A percentile compares a stretch with the other conserved stretches of the same genome.
Evolutionary conservation across 2,888 invertebrate genomes (phyloP).

Genomic region (Blastobasis lacticolella): DNA sequence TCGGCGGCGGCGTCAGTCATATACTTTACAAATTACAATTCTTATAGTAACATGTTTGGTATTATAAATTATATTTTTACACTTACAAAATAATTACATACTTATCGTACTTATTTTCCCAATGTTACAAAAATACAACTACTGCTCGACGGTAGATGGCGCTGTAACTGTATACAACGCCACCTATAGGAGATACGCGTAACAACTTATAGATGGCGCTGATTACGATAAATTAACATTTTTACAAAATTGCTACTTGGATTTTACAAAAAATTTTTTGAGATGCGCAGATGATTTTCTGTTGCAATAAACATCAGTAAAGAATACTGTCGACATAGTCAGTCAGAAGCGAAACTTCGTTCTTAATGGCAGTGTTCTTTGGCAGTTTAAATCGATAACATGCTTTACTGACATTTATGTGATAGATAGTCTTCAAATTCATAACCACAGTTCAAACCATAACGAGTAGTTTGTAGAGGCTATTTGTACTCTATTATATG

Average conservation of each 20-base stretch:
- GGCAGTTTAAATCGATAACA: slow-evolving; percentile 15
- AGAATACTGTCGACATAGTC: too few relatives aligned
- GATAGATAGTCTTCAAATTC: too few relatives aligned
- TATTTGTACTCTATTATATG: too few relatives aligned
- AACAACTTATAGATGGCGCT: slow-evolving; percentile 14
- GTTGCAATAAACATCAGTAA: too few relatives aligned
- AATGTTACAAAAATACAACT: slow-evolving; percentile 10
- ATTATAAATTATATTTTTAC: slow-evolving; percentile 3
- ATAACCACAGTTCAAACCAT: too few relatives aligned
- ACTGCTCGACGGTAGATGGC: slow-evolving; percentile 19
- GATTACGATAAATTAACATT: slow-evolving; percentile 10
- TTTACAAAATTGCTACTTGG: neutral
- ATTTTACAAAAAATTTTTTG: too few relatives aligned
- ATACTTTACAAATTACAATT: slow-evolving; percentile 6
- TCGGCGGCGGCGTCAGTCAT: slow-evolving; percentile 44
- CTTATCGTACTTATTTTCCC: neutral
- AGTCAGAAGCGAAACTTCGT: too few relatives aligned
- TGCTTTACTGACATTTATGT: slow-evolving; percentile 26
- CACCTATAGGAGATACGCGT: neutral
- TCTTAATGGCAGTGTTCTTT: slow-evolving; percentile 18
- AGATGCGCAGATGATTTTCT: too few relatives aligned
- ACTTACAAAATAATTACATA: neutral
- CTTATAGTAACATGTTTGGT: slow-evolving; percentile 6
- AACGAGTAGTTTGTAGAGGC: too few relatives aligned
- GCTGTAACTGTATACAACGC: slow-evolving; percentile 10